Conservation (phyloP, 2,113 vertebrate genomes). For the Grammomys dolichurus region DNA sequence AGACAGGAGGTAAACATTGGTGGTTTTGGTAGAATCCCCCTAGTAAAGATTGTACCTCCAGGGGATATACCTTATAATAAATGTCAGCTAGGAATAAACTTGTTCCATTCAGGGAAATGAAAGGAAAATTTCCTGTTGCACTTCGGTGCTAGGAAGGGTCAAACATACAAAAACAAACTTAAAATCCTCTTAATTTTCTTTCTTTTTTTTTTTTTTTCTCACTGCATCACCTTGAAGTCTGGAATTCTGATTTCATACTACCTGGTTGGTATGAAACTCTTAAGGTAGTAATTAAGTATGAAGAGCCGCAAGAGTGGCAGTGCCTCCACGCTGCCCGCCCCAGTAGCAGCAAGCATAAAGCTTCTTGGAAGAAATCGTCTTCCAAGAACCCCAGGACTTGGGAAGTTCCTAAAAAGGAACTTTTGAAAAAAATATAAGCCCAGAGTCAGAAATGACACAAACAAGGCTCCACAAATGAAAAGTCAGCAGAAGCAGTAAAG, state of each 20-base stretch:
- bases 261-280: not conserved
- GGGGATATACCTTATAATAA: not conserved
- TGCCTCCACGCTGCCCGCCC: not conserved
- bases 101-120: not conserved
- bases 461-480: not conserved
- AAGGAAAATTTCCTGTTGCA: not conserved
- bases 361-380: not conserved
- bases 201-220: not conserved
- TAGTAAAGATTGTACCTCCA: not conserved
- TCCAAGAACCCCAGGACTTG: not conserved
- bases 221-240: not conserved
- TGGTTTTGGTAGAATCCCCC: not conserved
- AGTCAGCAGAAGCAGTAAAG: not conserved
- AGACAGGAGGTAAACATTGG: not conserved
- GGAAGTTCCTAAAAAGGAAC: not conserved
- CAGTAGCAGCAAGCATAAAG: not conserved
- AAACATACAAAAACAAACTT: not conserved
- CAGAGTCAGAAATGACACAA: conserved; percentile 1
- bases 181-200: not conserved
- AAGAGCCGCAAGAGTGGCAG: not conserved
- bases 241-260: not conserved
- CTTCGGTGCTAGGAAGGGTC: not conserved
- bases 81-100: conserved; percentile 10
- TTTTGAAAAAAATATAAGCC: not conserved
- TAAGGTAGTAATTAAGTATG: not conserved